phyloP scores from a whole-genome alignment of 64 coral and sea anemone genomes.

The Porites australiensis region DNA sequence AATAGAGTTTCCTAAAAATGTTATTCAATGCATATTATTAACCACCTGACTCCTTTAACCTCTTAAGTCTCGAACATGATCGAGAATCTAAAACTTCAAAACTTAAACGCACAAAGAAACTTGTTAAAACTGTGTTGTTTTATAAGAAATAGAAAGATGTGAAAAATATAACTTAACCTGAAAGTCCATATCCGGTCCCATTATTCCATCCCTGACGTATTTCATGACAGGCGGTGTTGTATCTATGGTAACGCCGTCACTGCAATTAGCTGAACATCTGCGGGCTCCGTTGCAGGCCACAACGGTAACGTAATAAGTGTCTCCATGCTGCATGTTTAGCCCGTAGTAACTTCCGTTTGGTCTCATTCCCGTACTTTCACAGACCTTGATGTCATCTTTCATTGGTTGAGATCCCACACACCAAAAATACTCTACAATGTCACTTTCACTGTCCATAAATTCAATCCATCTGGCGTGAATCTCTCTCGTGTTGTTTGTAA shows the following conservation, averaged over 20 bases:
- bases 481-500: conserved; percentile 84
- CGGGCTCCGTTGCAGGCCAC: conserved; percentile 94
- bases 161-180: conserved; percentile 59
- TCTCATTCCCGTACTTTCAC: conserved; percentile 80
- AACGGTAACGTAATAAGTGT: conserved; percentile 82
- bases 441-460: conserved; percentile 93
- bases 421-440: conserved; percentile 92
- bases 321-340: conserved; percentile 65
- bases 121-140: neutral
- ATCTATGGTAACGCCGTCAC: conserved; percentile 91
- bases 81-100: too few relatives aligned
- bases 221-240: conserved; percentile 84
- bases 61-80: too few relatives aligned
- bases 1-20: too few relatives aligned
- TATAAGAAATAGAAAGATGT: neutral
- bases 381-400: conserved; percentile 75
- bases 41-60: too few relatives aligned
- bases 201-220: conserved; percentile 97
- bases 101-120: neutral
- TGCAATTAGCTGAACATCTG: conserved; percentile 84
- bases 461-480: conserved; percentile 95
- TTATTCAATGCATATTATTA: too few relatives aligned
- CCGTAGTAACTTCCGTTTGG: conserved; percentile 83
- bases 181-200: conserved; percentile 96
- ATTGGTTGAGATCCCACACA: conserved; percentile 86